Percentiles rank a stretch among this genome's conserved stretches.
These are phyloP conservation scores for Agriotes lineatus DNA, from an alignment of 2,888 invertebrate species.

Conservation along the genomic window DNA sequence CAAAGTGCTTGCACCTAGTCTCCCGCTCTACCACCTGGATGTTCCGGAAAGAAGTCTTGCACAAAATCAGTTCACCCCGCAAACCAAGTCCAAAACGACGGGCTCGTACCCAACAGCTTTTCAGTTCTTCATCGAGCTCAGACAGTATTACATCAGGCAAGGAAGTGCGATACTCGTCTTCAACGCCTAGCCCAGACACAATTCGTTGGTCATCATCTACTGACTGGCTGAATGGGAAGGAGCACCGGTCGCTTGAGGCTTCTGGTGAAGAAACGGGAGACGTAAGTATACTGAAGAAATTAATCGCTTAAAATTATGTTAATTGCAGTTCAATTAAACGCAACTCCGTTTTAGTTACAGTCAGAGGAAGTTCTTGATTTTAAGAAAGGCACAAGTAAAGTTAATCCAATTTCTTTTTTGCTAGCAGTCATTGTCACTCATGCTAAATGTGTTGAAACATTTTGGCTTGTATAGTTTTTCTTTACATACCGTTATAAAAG, in stretches of 20 bases:
- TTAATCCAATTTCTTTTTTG: too few species aligned
- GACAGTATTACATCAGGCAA: slow-evolving; percentile 71
- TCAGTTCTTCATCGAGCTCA: slow-evolving; percentile 73
- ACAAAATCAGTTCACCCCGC: slow-evolving; percentile 64
- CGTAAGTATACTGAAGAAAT: too few species aligned
- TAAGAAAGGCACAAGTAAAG: too few species aligned
- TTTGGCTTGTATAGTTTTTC: too few species aligned
- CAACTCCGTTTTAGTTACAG: background rate
- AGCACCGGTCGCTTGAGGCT: slow-evolving; percentile 62
- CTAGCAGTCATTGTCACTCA: too few species aligned
- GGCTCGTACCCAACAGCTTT: slow-evolving; percentile 68
- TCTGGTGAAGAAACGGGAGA: slow-evolving; percentile 69
- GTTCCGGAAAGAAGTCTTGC: slow-evolving; percentile 67
- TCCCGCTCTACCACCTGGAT: slow-evolving; percentile 72
- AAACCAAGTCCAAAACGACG: slow-evolving; percentile 73
- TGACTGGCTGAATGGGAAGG: slow-evolving; percentile 62
- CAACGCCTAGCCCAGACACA: slow-evolving; percentile 66
- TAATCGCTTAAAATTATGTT: too few species aligned
- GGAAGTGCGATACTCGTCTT: slow-evolving; percentile 64
- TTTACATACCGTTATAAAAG: too few species aligned
- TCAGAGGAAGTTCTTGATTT: too few species aligned
- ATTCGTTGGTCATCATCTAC: slow-evolving; percentile 63
- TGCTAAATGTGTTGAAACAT: too few species aligned
- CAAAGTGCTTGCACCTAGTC: slow-evolving; percentile 69
- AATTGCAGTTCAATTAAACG: background rate